Evolutionary conservation across 37 sponge, comb jelly and placozoan species (phyloP).

Genomic region (Oscarella lobularis): DNA sequence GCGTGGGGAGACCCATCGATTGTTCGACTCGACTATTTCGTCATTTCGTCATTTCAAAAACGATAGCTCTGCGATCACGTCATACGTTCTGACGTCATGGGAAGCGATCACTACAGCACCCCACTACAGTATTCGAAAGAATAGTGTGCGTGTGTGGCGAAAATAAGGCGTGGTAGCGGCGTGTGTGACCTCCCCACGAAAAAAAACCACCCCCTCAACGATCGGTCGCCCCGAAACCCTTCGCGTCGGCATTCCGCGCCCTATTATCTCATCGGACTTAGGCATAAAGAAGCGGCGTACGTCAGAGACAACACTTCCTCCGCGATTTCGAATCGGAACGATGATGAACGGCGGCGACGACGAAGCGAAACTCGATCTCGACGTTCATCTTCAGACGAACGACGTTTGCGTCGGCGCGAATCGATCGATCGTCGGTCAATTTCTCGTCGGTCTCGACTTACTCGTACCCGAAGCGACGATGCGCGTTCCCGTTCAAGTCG

Average conservation of each 20-base stretch:
- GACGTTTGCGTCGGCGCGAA: background rate
- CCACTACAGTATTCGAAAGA: background rate
- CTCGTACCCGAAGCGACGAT: background rate
- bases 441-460: background rate
- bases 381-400: background rate
- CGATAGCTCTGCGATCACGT: conserved; percentile 46
- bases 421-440: background rate
- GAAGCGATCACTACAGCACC: conserved; percentile 89
- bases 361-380: background rate
- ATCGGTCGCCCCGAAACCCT: too few relatives aligned
- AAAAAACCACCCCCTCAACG: too few relatives aligned
- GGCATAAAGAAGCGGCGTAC: too few relatives aligned
- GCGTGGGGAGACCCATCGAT: too few relatives aligned
- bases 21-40: conserved; percentile 93
- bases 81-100: conserved; percentile 48
- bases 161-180: too few relatives aligned
- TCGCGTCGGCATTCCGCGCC: too few relatives aligned
- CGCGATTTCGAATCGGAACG: too few relatives aligned
- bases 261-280: too few relatives aligned
- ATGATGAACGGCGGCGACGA: background rate
- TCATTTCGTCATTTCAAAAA: conserved; percentile 51
- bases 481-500: conserved; percentile 1
- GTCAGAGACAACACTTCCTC: too few relatives aligned
- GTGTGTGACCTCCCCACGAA: too few relatives aligned
- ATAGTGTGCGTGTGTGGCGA: too few relatives aligned